Base-by-base conservation (phyloP, 2,888 invertebrate genomes). In the Dinocampus coccinellae region DNA sequence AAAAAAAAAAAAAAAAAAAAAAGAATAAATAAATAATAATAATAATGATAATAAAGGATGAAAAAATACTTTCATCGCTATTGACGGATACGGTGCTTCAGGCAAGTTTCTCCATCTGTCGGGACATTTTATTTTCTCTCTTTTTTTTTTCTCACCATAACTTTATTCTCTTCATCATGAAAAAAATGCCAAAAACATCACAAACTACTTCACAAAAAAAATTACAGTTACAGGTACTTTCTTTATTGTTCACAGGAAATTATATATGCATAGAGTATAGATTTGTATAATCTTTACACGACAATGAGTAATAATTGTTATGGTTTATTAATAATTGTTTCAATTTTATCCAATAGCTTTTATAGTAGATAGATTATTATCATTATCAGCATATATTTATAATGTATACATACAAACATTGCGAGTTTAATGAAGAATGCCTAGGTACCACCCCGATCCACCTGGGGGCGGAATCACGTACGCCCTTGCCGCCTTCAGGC, bases 391-490 rank as follows among this genome's bases (percentile, higher is more conserved):
- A n/a, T n/a, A n/a, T n/a, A n/a, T n/a, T n/a, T 47, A 20, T 16
- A 16, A 47, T 47, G 47, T 71, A 77, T 77, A 78, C 78, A 77
- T 78, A 79, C 78, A 75, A 71, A 76, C 74, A 75, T 69, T 67
- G 66, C 52, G 66, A 47, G 75, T 66, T 72, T 82, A 80, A 82
- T 83, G 82, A 83, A 79, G 82, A 83, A 83, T 83, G 82, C 77
- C 77, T 70, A 78, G 82, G 84, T 80, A 80, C 83, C 86, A 84
- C 86, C 84, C 85, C 80, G 84, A 83, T 80, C 86, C 86, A 86
- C 86, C 85, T 86, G 86, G 84, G 81, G 87, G 87, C 86, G 86
- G 84, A 85, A 84, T 87, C 82, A 82, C 85, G 80, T 84, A 83
- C 87, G 86, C 86, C 87, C 82, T 76, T 57, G 85, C 85, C 87